Evolutionary conservation across 2,888 invertebrate species (phyloP).

Genomic region (Incurvaria masculella): DNA sequence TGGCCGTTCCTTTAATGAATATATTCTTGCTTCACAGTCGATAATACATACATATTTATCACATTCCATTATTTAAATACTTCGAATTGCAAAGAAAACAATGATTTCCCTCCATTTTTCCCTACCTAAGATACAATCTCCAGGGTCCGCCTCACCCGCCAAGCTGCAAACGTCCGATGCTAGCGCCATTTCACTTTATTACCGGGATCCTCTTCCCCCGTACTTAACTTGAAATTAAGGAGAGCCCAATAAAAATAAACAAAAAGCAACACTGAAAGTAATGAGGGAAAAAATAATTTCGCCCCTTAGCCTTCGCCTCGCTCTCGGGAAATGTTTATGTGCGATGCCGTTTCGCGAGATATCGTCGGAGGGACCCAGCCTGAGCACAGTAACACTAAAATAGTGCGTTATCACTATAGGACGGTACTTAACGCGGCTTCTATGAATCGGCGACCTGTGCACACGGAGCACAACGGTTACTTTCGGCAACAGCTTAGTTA

Average conservation of each 20-base stretch:
- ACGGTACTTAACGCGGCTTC: too few species aligned
- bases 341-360: not conserved
- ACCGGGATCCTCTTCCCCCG: not conserved
- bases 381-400: too few species aligned
- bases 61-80: too few species aligned
- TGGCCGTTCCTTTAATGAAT: too few species aligned
- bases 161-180: not conserved
- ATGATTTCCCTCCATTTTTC: too few species aligned
- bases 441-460: too few species aligned
- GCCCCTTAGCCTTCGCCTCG: not conserved
- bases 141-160: not conserved
- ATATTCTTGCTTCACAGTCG: too few species aligned
- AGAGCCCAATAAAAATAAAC: conserved; percentile 1
- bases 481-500: too few species aligned
- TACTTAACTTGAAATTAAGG: conserved; percentile 2
- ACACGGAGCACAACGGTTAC: too few species aligned
- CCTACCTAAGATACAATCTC: not conserved
- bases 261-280: conserved; percentile 1
- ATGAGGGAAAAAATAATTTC: conserved; percentile 2
- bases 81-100: too few species aligned
- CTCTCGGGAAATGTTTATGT: not conserved
- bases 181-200: conserved; percentile 2
- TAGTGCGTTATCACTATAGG: too few species aligned
- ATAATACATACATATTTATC: too few species aligned
- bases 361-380: not conserved